Evolutionary conservation across 2,797 vertebrate genomes (phyloP).

Genomic region (Melopsittacus undulatus): DNA sequence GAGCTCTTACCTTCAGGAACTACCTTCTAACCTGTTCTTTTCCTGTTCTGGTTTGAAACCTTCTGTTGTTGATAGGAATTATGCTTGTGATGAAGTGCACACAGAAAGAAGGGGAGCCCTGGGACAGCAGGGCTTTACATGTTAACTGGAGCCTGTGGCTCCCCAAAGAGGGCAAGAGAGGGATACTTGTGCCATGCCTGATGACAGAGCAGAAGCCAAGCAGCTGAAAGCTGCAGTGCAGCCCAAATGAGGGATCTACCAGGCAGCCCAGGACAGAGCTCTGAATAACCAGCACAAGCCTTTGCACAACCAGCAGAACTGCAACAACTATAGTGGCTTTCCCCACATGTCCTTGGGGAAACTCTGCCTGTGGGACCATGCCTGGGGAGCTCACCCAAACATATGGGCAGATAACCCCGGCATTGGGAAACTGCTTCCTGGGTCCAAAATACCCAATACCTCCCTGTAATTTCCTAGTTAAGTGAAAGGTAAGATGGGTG

Average conservation of each 20-base stretch:
- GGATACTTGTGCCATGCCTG: fast-evolving
- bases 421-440: not conserved
- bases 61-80: not conserved
- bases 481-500: not conserved
- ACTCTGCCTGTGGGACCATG: fast-evolving
- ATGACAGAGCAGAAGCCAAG: not conserved
- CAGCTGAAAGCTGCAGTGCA: not conserved
- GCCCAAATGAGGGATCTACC: not conserved
- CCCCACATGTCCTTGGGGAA: not conserved
- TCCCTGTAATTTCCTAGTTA: not conserved
- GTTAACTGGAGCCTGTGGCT: not conserved
- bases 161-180: not conserved
- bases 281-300: not conserved
- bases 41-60: not conserved
- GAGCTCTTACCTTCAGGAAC: not conserved
- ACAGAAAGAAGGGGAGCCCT: not conserved
- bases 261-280: not conserved
- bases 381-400: not conserved
- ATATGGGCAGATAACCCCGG: not conserved
- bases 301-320: not conserved
- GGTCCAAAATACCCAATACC: not conserved
- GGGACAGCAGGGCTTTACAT: not conserved
- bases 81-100: not conserved
- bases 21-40: not conserved
- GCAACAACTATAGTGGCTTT: not conserved